Evolutionary conservation across 2,888 invertebrate species (phyloP), one percentile per base, ranked within the genome.

Genomic region (Lymantria dispar): DNA sequence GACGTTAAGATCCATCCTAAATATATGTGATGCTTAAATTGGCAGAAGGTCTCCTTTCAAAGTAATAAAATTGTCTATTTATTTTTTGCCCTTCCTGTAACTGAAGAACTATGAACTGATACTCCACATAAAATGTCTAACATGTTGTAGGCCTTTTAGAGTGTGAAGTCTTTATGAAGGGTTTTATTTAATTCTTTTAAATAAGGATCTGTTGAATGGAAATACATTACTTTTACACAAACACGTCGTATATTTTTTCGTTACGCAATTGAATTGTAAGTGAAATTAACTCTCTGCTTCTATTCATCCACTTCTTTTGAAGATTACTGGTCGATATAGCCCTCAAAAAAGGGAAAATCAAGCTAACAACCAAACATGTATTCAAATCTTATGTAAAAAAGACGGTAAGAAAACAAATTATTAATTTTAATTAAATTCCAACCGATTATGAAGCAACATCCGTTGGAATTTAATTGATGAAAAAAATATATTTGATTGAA

Each of bases 61-160:
- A 54, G 56, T 55, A 56, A 63, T 66, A 54, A 50, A 62, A 58
- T 47, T 48, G 53, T 54, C 54, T 56, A 63, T 62, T 62, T 66
- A 64, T 66, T 66, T 59, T 47, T 48, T 36, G 30, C 43, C 54
- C 57, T 55, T 57, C 67, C 52, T 48, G 47, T 44, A 62, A 62
- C 52, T 50, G 45, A 47, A 43, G 39, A 46, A 43, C n/a, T n/a
- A n/a, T n/a, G n/a, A n/a, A n/a, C n/a, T n/a, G n/a, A 22, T 40
- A 56, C 55, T 67, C 57, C 59, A 48, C 14, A 57, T 62, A 66
- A 64, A 57, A 45, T 36, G 15, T 31, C 49, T 29, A 40, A 66
- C 50, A 48, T 33, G 47, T 39, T 47, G 29, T 29, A 40, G 33
- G 33, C 42, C 45, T 10, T 47, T 44, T 36, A 45, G 33, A 39